Evolutionary conservation across 2,113 vertebrate genomes (phyloP).

Genomic region (Nanger granti): DNA sequence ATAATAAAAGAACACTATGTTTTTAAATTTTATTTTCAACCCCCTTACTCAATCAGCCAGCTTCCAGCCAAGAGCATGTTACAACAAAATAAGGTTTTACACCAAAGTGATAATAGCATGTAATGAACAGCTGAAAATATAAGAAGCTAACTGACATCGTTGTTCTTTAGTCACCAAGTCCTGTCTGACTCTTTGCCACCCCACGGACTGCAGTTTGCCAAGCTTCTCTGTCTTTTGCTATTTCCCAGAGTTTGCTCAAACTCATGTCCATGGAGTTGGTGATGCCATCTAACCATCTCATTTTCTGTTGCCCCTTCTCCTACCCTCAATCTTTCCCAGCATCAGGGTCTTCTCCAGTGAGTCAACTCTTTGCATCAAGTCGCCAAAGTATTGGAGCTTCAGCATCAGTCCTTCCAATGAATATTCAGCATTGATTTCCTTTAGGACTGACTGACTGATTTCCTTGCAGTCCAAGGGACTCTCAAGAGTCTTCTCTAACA

Average conservation of each 20-base stretch:
- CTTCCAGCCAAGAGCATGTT: slow-evolving; percentile 7
- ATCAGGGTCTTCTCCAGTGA: neutral
- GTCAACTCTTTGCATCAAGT: neutral
- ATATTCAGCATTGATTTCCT: neutral
- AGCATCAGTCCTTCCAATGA: neutral
- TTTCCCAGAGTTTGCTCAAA: neutral
- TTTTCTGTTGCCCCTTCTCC: neutral
- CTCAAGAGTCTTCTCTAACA: neutral
- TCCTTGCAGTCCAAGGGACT: neutral
- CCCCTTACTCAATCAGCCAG: neutral
- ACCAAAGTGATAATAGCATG: slow-evolving; percentile 5
- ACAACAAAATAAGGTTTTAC: neutral
- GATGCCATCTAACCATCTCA: neutral
- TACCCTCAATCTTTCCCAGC: neutral
- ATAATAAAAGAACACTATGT: slow-evolving; percentile 9
- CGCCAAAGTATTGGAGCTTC: neutral
- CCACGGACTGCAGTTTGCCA: neutral
- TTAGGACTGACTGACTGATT: neutral
- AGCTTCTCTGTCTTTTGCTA: neutral
- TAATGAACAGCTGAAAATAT: neutral
- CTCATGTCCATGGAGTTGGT: neutral
- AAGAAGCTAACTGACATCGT: neutral
- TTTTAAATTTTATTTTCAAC: neutral
- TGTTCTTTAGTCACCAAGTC: neutral
- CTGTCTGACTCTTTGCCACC: neutral